Conservation (phyloP, 2,113 vertebrate species). For the Danionella cerebrum region DNA sequence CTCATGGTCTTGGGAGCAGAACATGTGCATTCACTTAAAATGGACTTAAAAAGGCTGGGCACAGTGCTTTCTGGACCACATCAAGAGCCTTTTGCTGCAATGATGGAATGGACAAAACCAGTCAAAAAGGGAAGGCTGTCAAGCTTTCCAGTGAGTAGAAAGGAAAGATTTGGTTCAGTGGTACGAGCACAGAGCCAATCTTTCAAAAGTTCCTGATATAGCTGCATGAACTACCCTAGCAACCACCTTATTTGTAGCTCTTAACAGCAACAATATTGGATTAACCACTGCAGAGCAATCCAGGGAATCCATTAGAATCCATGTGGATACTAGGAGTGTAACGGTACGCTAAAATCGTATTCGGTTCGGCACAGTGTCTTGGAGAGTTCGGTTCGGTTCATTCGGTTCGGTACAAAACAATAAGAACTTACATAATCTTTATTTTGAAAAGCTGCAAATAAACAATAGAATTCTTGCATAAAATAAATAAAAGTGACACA, state of each 20-base stretch:
- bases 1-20: slow-evolving; percentile 20
- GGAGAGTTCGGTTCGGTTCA: no score
- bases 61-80: neutral
- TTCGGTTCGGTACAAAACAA: no score
- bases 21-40: slow-evolving; percentile 52
- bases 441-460: no score
- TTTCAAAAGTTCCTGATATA: slow-evolving; percentile 21
- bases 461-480: no score
- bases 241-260: neutral
- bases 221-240: neutral
- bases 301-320: no score
- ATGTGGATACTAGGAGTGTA: no score
- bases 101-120: neutral
- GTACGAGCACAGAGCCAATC: neutral
- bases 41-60: slow-evolving; percentile 10
- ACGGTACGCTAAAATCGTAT: no score
- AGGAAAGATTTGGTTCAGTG: neutral
- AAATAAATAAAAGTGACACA: no score
- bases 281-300: no score
- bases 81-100: neutral
- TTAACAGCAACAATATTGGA: no score
- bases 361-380: no score
- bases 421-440: no score
- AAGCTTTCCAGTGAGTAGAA: slow-evolving; percentile 33
- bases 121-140: slow-evolving; percentile 18